These are phyloP conservation scores for Zaprionus ghesquierei DNA, from an alignment of 1,140 invertebrate species.

Conservation along the genomic window DNA sequence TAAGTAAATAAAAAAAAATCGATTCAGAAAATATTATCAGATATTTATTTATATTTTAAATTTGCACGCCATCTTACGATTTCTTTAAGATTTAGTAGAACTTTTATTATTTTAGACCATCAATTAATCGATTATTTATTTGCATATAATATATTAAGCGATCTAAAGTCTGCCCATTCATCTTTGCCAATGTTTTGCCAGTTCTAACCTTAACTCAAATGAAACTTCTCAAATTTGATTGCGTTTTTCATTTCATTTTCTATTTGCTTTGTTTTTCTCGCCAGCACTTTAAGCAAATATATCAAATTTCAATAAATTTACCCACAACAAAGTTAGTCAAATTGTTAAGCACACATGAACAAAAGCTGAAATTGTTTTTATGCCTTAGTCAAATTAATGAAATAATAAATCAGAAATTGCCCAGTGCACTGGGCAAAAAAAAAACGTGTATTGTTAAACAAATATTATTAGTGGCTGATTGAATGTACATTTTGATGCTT, in stretches of 20 bases:
- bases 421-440: slow-evolving; percentile 1
- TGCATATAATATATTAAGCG: too few species aligned
- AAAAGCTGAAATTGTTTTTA: neutral
- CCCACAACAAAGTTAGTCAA: neutral
- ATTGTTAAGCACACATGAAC: neutral
- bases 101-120: too few species aligned
- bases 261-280: neutral
- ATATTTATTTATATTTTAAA: too few species aligned
- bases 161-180: too few species aligned
- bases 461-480: slow-evolving; percentile 56
- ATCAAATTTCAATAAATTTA: neutral
- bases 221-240: too few species aligned
- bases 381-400: slow-evolving; percentile 10
- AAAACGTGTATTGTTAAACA: slow-evolving; percentile 19
- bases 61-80: too few species aligned
- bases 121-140: too few species aligned
- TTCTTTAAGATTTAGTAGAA: too few species aligned
- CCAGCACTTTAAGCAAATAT: neutral
- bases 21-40: too few species aligned
- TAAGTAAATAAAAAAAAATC: too few species aligned
- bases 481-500: slow-evolving; percentile 36
- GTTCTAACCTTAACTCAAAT: too few species aligned
- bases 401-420: slow-evolving; percentile 11
- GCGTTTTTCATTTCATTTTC: neutral
- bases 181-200: too few species aligned